Conservation (phyloP, 2,113 vertebrate species). For the Syngnathus floridae region DNA sequence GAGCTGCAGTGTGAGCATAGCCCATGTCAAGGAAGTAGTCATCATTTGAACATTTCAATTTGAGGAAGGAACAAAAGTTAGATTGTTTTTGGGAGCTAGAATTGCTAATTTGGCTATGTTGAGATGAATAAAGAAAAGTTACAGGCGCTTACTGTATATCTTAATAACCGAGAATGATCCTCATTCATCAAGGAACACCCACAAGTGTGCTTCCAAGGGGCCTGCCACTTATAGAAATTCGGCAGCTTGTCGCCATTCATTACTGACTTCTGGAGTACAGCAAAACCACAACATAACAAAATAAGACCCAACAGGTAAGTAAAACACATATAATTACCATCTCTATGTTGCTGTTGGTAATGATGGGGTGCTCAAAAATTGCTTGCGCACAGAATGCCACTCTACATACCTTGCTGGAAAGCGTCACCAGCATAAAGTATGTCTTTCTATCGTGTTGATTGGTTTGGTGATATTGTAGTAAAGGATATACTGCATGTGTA, state of each 20-base stretch:
- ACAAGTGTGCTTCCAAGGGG: background rate
- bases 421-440: background rate
- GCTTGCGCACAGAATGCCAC: background rate
- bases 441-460: slow-evolving; percentile 35
- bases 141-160: background rate
- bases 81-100: background rate
- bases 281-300: background rate
- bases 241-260: background rate
- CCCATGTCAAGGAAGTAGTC: background rate
- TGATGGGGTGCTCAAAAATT: no score
- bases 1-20: no score
- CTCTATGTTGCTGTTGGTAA: background rate
- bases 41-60: background rate
- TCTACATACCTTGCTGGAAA: background rate
- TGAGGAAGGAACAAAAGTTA: background rate
- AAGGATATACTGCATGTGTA: slow-evolving; percentile 33
- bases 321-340: background rate
- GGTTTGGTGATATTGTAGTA: slow-evolving; percentile 37
- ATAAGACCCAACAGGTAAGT: background rate
- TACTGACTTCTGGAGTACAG: background rate
- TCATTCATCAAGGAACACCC: background rate
- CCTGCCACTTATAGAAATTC: background rate
- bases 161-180: background rate
- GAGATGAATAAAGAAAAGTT: background rate
- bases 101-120: background rate